Conservation (phyloP, 2,113 vertebrate genomes). For the Alethe diademata region DNA sequence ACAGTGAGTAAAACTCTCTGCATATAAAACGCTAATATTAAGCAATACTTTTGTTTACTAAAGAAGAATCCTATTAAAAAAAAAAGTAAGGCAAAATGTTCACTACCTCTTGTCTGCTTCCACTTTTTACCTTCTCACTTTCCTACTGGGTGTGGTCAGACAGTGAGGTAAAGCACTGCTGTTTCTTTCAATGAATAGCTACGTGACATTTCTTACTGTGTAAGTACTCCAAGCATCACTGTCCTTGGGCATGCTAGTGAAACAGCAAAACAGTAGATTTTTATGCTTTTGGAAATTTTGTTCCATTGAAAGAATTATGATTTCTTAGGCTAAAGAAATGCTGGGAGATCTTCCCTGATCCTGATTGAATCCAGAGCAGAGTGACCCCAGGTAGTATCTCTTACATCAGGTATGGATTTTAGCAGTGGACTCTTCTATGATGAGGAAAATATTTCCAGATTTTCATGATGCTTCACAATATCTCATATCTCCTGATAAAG, state of each 20-base stretch:
- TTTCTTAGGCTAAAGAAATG: not conserved
- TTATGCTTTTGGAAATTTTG: not conserved
- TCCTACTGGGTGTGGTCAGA: not conserved
- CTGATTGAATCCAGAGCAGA: not conserved
- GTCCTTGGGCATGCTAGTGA: not conserved
- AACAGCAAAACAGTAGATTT: not conserved
- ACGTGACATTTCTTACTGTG: not conserved
- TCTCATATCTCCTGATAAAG: not conserved
- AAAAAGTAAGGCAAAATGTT: not conserved
- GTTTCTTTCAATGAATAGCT: not conserved
- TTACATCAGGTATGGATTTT: fast-evolving
- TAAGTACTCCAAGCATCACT: not conserved
- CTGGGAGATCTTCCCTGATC: not conserved
- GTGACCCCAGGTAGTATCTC: not conserved
- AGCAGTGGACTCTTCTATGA: not conserved
- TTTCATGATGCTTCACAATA: not conserved
- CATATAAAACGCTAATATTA: not conserved
- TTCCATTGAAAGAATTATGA: not conserved
- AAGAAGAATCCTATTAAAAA: not conserved
- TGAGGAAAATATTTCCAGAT: not conserved
- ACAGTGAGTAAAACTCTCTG: not conserved
- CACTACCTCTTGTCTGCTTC: not conserved
- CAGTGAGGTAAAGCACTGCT: not conserved
- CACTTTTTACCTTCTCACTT: not conserved
- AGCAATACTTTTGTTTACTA: not conserved